A percentile compares a stretch with the other conserved stretches of the same genome.
Evolutionary conservation across 2,113 vertebrate species (phyloP).

Genomic region (Pan troglodytes): NHGRI_mPanTro3-v2.1_pri NC_072411.2:93098501-93099000

Average conservation of each 20-base stretch:
- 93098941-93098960: background rate
- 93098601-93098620: background rate
- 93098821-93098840: background rate
- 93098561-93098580: background rate
- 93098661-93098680: conserved; percentile 98
- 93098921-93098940: background rate
- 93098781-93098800: conserved; percentile 69
- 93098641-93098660: conserved; percentile 93
- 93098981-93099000: conserved; percentile 12
- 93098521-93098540: background rate
- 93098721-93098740: conserved; percentile 92
- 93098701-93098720: conserved; percentile 94
- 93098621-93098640: conserved; percentile 38
- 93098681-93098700: conserved; percentile 98
- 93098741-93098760: conserved; percentile 95
- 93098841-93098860: conserved; percentile 1
- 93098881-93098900: background rate
- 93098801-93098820: background rate
- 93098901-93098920: background rate
- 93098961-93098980: background rate
- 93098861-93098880: background rate
- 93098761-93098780: conserved; percentile 97
- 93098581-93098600: background rate
- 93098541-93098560: background rate
- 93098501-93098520: background rate